Evolutionary conservation across 2,888 invertebrate species (phyloP), one percentile per base, ranked within the genome.

Genomic region (Sminthurides aquaticus): DNA sequence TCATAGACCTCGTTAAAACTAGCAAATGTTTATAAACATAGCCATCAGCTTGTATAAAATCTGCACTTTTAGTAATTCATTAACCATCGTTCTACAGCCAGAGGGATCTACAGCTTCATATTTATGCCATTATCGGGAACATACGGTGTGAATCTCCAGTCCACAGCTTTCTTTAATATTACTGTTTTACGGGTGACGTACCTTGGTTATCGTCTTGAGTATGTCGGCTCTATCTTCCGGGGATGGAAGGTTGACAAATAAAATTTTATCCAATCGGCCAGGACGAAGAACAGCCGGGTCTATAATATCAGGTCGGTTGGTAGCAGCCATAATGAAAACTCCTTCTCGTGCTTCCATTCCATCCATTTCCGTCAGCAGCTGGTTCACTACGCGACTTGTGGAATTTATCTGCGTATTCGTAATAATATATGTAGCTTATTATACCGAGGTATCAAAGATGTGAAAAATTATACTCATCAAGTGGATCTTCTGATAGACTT

Each of bases 311-410:
- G 96, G 95, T 73, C 97, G 83, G 81, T 99, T 99, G 27, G 93
- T 95, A 0, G 98, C 98, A 0, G 94, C 98, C 81, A 99, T 85
- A 24, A 99, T 84, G 78, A 91, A 99, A 2, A 99, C 97, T 1
- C 92, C 91, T 77, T 89, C 87, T 57, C 97, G 85, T 28, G 87
- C 86, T 78, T 94, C 92, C 49, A 98, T 85, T 2, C 98, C 98
- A 77, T 99, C 98, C 97, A 99, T 96, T 83, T 99, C 98, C 0
- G 97, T 97, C 58, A 99, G 81, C 79, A 99, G 82, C 79, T 98
- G 97, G 79, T 97, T 99, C 0, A 99, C 97, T 18, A 99, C 91
- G 29, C 97, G 84, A 76, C 84, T 85, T 0, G 88, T 86, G 0
- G 89, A 85, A 1, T 88, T 87, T 75, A 86, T 86, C 80, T n/a